phyloP scores from a whole-genome alignment of 2,113 vertebrate genomes.

The Suncus etruscus region DNA sequence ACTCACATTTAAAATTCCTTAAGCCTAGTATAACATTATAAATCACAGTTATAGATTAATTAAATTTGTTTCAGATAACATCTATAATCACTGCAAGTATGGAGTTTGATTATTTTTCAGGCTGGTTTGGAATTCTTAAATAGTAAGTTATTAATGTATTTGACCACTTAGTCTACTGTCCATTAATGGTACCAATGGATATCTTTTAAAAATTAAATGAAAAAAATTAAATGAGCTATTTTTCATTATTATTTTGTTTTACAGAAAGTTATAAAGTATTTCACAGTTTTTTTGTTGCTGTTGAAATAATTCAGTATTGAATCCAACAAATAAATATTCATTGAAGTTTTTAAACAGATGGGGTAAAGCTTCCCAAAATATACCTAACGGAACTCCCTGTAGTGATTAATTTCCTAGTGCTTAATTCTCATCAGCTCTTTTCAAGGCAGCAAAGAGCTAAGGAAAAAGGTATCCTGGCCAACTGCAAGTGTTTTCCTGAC shows the following conservation, averaged over 20 bases:
- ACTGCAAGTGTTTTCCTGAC: background rate
- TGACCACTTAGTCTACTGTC: background rate
- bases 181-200: background rate
- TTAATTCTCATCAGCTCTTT: background rate
- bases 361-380: constrained; percentile 39
- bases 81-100: background rate
- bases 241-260: background rate
- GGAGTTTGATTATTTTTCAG: background rate
- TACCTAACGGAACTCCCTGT: background rate
- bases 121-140: background rate
- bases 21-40: background rate
- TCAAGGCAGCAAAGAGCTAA: background rate
- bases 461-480: background rate
- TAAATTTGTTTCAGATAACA: background rate
- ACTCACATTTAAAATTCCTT: background rate
- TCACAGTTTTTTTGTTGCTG: background rate
- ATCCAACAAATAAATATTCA: constrained; percentile 58
- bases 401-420: background rate
- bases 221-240: background rate
- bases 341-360: constrained; percentile 61
- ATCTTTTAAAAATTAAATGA: background rate
- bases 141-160: background rate
- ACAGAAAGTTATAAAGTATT: background rate
- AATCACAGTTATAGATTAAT: background rate
- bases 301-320: constrained; percentile 40